A percentile compares a stretch with the other conserved stretches of the same genome.
Evolutionary conservation across 1,140 invertebrate genomes (phyloP).

Genomic region (Musca vetustissima): DNA sequence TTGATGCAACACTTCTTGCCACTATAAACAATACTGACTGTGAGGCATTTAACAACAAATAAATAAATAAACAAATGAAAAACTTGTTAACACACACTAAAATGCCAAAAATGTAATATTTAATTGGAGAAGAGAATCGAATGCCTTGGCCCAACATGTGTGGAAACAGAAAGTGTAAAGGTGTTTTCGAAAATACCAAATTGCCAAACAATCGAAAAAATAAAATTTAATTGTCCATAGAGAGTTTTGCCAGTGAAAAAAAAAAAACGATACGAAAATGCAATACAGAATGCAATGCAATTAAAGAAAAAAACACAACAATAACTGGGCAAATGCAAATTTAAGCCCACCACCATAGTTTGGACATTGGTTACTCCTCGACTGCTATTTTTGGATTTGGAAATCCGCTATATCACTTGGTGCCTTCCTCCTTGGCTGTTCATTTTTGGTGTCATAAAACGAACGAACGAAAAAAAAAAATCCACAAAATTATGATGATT

Average conservation of each 20-base stretch:
- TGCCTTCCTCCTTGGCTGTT: not conserved
- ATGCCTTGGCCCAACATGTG: no score
- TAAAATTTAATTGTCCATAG: conserved; percentile 15
- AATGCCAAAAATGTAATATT: no score
- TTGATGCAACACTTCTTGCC: no score
- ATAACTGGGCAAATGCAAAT: conserved; percentile 15
- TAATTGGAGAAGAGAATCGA: no score
- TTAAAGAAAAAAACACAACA: not conserved
- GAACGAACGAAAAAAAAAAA: not conserved
- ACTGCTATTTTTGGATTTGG: not conserved
- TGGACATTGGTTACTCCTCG: no score
- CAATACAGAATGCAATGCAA: no score
- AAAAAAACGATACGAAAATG: no score
- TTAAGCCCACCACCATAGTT: not conserved
- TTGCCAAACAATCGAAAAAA: conserved; percentile 13
- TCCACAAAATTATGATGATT: conserved; percentile 13
- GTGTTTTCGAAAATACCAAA: conserved; percentile 2
- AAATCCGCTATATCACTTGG: not conserved
- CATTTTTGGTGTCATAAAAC: conserved; percentile 13
- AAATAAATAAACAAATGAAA: no score
- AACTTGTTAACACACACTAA: no score
- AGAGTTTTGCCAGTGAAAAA: not conserved
- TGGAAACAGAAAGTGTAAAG: no score
- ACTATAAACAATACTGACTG: no score
- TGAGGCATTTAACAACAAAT: no score